Base-by-base conservation (phyloP, 2,888 invertebrate genomes). In the Ormyrus pomaceus region DNA sequence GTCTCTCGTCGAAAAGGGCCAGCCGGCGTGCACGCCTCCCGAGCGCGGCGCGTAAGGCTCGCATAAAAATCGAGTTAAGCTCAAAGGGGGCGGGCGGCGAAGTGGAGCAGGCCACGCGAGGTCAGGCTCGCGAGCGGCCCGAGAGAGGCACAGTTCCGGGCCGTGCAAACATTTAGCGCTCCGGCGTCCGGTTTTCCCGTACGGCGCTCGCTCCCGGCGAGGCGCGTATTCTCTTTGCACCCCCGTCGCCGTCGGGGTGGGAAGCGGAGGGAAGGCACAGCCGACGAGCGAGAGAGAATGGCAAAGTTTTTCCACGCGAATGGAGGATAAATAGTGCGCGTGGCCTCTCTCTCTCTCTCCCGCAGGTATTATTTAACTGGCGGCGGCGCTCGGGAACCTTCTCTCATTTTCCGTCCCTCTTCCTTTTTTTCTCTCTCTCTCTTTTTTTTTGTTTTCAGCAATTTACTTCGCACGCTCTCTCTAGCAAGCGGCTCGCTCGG, bases 231-330 rank as follows among this genome's bases (percentile, higher is more conserved):
- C 34, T 34, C 34, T 34, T 34, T 34, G 34, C 34, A 2, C 34
- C 3, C 34, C 34, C 34, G 3, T 0, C 34, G 34, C 3, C 34
- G 34, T n/a, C n/a, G 34, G 34, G 34, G 34, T 34, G 34, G 34
- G 34, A 34, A 34, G 34, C 34, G 34, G 34, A 34, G 34, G 34
- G 34, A 34, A 4, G 34, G 34, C 34, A 4, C 34, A 34, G 34
- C n/a, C 50, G 66, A 48, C 13, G 48, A 51, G 50, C 13, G 72
- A 53, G 72, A 50, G 7, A 50, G 53, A 53, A 62, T 45, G 53
- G 55, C 62, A 69, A 77, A 70, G 77, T 77, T 71, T 77, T 77
- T 77, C 77, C 53, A 9, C 51, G 46, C 65, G 77, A 66, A 77
- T 71, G 71, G 66, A 77, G 65, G 66, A 71, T 65, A 77, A 73